Evolutionary conservation across 2,797 vertebrate genomes (phyloP).

Genomic region (Leuciscus waleckii): DNA sequence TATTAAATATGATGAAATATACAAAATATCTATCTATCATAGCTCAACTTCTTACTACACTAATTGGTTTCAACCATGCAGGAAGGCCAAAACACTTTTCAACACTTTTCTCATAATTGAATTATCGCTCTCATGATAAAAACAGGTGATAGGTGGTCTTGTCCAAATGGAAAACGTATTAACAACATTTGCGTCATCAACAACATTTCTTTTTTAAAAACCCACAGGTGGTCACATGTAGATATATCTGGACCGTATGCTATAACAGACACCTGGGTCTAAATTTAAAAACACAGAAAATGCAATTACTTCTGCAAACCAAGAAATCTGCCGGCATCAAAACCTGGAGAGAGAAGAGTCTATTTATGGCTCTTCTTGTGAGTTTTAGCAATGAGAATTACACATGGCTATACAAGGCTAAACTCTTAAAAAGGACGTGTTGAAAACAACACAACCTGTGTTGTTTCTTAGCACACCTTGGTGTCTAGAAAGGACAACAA

Average conservation of each 20-base stretch:
- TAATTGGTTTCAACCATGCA: neutral
- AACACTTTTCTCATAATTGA: neutral
- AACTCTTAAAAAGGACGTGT: neutral
- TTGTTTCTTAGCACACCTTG: neutral
- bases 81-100: neutral
- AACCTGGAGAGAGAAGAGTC: constrained; percentile 65
- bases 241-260: constrained; percentile 66
- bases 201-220: too few relatives aligned
- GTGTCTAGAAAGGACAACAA: neutral
- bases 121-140: constrained; percentile 22
- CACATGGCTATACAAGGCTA: constrained; percentile 56
- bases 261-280: constrained; percentile 67
- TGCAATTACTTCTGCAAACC: constrained; percentile 71
- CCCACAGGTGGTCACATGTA: constrained; percentile 55
- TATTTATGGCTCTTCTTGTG: constrained; percentile 57
- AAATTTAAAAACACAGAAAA: constrained; percentile 66
- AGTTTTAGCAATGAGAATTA: constrained; percentile 61
- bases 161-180: constrained; percentile 33
- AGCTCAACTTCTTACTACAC: neutral
- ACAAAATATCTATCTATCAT: neutral
- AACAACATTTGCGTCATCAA: constrained; percentile 17
- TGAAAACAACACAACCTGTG: neutral
- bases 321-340: constrained; percentile 73
- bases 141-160: neutral
- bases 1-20: neutral